Base-by-base conservation (phyloP, 2,888 invertebrate genomes). In the Tiphia femorata region DNA sequence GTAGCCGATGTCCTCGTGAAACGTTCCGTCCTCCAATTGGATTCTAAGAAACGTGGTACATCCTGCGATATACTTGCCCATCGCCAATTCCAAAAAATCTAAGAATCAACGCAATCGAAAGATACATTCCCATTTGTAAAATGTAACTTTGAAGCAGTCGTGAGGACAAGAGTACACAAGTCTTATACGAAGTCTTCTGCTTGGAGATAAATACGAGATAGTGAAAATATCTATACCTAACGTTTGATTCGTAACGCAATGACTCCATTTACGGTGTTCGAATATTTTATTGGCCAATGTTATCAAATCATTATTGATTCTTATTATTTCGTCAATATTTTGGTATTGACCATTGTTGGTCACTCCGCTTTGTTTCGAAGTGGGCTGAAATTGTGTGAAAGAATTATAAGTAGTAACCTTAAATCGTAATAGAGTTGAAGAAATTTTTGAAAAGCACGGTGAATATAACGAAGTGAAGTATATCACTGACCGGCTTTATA, bases 1-100 rank as follows among this genome's bases (percentile, higher is more conserved):
- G 51, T 76, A 76, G 16, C 73, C 77, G 58, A 76, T 56, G 14
- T 73, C 77, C 48, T 76, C 72, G 3, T 76, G 76, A 55, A 61
- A 73, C 1, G 47, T 66, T 21, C 67, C 73, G 47, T 74, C 47
- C 0, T 49, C 29, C 2, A 73, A 48, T 42, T 77, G 73, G n/a
- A 76, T 67, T 46, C 60, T 68, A 8, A 77, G 58, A 19, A 70
- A 70, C 5, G 73, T 66, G 0, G 62, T 65, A 21, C 75, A 76
- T 3, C 77, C 77, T n/a, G 60, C 65, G 16, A 64, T 50, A 43
- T 73, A 70, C 51, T 72, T 75, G 8, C 67, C 72, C 59, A 65
- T 68, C 5, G 65, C 51, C 12, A 61, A 41, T 20, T 76, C 76
- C 3, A 70, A 49, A 37, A 68, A 77, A 67, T 76, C 76, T 76